phyloP scores from a whole-genome alignment of 2,797 vertebrate species.

The Falco rusticolus region DNA sequence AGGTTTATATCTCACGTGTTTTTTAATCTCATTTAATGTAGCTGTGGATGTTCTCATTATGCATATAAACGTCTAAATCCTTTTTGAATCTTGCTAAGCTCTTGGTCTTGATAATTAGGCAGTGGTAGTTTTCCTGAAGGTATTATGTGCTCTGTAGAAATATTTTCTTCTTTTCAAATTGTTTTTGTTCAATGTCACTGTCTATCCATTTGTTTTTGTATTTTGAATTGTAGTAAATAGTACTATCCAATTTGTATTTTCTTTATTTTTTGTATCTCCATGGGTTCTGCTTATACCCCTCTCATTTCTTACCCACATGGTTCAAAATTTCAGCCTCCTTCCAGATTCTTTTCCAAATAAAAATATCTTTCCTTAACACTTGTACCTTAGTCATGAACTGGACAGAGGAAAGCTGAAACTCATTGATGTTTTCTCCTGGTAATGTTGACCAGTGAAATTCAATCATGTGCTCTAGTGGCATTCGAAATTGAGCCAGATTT shows the following conservation, averaged over 20 bases:
- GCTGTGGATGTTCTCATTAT: background rate
- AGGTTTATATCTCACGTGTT: background rate
- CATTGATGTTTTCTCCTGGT: background rate
- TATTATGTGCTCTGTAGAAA: background rate
- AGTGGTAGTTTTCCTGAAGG: too few species aligned
- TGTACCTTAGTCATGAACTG: background rate
- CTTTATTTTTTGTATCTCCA: background rate
- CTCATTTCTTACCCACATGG: background rate
- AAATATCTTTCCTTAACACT: background rate
- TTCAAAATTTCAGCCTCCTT: background rate
- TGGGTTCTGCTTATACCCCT: background rate
- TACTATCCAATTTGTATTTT: background rate
- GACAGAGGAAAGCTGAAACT: background rate
- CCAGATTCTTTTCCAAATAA: background rate
- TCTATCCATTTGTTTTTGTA: background rate
- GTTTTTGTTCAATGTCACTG: background rate
- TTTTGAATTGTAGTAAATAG: background rate
- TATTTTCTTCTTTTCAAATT: background rate
- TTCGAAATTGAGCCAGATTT: background rate
- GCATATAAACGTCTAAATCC: slow-evolving; percentile 12
- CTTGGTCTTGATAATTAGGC: background rate
- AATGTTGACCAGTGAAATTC: background rate
- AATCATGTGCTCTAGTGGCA: background rate
- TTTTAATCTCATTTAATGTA: background rate
- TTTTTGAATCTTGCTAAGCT: background rate